Evolutionary conservation across 2,888 invertebrate genomes (phyloP), one percentile per base, ranked within the genome.

Genomic region (Ophion costatus): DNA sequence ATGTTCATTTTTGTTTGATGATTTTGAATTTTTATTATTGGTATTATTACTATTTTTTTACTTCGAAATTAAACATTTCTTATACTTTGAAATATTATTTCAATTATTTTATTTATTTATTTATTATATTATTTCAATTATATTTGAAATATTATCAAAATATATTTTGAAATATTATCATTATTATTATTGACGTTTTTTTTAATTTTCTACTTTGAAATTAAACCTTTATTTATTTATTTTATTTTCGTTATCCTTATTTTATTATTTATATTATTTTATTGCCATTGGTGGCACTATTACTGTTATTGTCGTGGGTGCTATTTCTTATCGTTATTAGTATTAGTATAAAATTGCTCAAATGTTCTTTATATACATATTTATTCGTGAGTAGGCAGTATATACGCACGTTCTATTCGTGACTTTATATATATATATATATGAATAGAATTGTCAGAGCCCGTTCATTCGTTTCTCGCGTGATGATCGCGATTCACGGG

Each of bases 401-500:
- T 70, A 22, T 51, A 67, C 57, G 22, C 61, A 42, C 59, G 51
- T 14, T 51, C 51, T 51, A 51, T 17, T 5, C 2, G 4, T 51
- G 51, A 17, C 17, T 51, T 17, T 17, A 14, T 14, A 11, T 51
- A 51, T 51, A 17, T 51, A 51, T 17, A 29, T 29, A 29, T 75
- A 71, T 75, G 75, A 64, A 70, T 71, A 76, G 80, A 83, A 83
- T 80, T 71, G 70, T n/a, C 70, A 59, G 45, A 71, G 59, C 22
- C 66, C 74, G 71, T 82, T 79, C 51, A 70, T 81, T 78, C 67
- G 75, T 85, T 80, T 79, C 78, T 82, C 81, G 82, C 81, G 81
- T 81, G 78, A 79, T 80, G 83, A 80, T 85, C 80, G 74, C 73
- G 80, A 83, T 82, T 85, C 82, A 77, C 51, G 73, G 42, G 78